Conservation (phyloP, 2,888 invertebrate genomes). For the Creontiades dilutus region DNA sequence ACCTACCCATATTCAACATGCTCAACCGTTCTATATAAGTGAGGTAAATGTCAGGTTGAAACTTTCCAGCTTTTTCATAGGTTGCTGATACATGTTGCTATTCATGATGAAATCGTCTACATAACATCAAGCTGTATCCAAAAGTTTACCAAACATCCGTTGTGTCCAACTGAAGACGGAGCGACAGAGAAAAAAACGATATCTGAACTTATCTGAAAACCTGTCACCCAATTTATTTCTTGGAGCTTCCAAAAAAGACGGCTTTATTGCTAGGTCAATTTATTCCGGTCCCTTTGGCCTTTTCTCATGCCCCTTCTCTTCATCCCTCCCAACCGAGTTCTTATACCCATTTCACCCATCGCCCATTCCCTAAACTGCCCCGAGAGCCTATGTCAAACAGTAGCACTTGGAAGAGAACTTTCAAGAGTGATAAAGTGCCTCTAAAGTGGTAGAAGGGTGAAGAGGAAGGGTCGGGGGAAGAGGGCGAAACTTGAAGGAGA, state of each 20-base stretch:
- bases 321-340: neutral
- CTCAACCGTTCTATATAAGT: too few relatives aligned
- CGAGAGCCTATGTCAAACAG: constrained; percentile 51
- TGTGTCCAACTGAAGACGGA: too few relatives aligned
- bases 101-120: too few relatives aligned
- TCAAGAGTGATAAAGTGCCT: constrained; percentile 43
- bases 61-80: too few relatives aligned
- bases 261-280: constrained; percentile 48
- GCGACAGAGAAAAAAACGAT: neutral
- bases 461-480: neutral
- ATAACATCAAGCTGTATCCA: too few relatives aligned
- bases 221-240: constrained; percentile 37
- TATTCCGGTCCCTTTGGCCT: constrained; percentile 8
- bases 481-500: constrained; percentile 33
- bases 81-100: too few relatives aligned
- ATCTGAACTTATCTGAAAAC: constrained; percentile 20
- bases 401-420: constrained; percentile 47
- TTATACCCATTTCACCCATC: constrained; percentile 34
- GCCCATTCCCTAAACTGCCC: neutral
- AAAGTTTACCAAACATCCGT: too few relatives aligned
- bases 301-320: neutral
- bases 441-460: constrained; percentile 22
- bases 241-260: constrained; percentile 13
- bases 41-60: too few relatives aligned
- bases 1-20: too few relatives aligned